Conservation (phyloP, 2,797 vertebrate species). For the Picus viridis region DNA sequence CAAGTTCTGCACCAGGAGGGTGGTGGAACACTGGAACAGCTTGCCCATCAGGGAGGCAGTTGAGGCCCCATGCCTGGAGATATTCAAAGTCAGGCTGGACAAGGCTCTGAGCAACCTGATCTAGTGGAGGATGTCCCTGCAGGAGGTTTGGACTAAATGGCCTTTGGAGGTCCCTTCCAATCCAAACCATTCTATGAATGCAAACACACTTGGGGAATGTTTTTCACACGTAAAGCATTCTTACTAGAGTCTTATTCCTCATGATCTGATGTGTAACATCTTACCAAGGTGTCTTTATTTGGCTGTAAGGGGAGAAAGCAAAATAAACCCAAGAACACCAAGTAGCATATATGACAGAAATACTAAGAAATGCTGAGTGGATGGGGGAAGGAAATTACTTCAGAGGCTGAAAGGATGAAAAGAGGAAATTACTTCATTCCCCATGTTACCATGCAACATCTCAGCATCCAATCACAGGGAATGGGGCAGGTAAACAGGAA, state of each 20-base stretch:
- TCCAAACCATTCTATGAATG: too few relatives aligned
- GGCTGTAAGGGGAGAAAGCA: background rate
- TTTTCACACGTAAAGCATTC: background rate
- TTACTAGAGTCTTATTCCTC: background rate
- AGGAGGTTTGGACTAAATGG: too few relatives aligned
- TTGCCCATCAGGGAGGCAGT: too few relatives aligned
- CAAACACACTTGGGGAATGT: background rate
- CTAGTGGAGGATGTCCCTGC: too few relatives aligned
- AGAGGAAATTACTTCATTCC: conserved; percentile 67
- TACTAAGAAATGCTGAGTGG: conserved; percentile 57
- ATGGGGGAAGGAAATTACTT: conserved; percentile 68
- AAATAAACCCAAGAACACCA: background rate
- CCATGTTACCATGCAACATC: background rate
- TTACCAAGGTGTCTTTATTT: background rate
- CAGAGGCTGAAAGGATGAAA: conserved; percentile 54
- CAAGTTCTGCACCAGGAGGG: too few relatives aligned
- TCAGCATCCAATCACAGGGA: conserved; percentile 55
- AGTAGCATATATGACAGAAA: background rate
- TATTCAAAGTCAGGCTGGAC: too few relatives aligned
- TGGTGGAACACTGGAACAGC: too few relatives aligned
- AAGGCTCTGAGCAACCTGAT: too few relatives aligned
- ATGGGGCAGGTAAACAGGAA: conserved; percentile 62
- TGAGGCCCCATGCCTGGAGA: too few relatives aligned
- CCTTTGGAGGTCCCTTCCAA: too few relatives aligned
- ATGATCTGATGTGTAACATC: background rate